Evolutionary conservation across 1,140 invertebrate species (phyloP).

Genomic region (Drosophila willistoni): DNA sequence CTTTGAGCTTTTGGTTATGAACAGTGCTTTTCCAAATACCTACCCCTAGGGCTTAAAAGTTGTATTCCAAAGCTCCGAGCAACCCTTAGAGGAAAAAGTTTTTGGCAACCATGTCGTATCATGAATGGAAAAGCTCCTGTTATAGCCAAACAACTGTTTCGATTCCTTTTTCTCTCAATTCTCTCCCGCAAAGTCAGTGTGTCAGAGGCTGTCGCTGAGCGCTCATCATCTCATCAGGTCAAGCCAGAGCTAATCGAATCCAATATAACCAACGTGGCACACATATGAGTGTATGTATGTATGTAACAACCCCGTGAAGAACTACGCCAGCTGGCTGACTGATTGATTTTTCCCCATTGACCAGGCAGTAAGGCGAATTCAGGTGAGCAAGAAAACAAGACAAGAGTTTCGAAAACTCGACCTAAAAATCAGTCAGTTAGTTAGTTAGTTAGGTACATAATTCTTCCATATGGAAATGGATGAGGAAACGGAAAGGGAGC

Average conservation of each 20-base stretch:
- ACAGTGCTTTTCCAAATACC: no score
- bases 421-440: no score
- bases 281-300: conserved; percentile 15
- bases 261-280: conserved; percentile 22
- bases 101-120: background rate
- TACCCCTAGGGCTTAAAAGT: no score
- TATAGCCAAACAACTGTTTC: background rate
- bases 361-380: conserved; percentile 5
- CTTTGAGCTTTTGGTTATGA: no score
- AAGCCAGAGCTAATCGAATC: background rate
- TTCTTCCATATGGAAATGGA: conserved; percentile 49
- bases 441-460: no score
- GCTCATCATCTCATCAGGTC: conserved; percentile 30
- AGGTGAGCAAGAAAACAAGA: background rate
- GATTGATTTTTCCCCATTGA: conserved; percentile 65
- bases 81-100: background rate
- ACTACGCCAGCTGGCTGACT: conserved; percentile 64
- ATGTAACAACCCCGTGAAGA: conserved; percentile 14
- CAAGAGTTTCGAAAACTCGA: background rate
- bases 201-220: conserved; percentile 53
- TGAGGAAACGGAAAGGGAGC: background rate
- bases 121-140: conserved; percentile 4
- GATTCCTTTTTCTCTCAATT: conserved; percentile 1
- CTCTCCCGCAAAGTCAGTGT: conserved; percentile 44
- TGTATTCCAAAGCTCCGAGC: no score